Evolutionary conservation across 2,888 invertebrate species (phyloP).

Genomic region (Conus canariensis): DNA sequence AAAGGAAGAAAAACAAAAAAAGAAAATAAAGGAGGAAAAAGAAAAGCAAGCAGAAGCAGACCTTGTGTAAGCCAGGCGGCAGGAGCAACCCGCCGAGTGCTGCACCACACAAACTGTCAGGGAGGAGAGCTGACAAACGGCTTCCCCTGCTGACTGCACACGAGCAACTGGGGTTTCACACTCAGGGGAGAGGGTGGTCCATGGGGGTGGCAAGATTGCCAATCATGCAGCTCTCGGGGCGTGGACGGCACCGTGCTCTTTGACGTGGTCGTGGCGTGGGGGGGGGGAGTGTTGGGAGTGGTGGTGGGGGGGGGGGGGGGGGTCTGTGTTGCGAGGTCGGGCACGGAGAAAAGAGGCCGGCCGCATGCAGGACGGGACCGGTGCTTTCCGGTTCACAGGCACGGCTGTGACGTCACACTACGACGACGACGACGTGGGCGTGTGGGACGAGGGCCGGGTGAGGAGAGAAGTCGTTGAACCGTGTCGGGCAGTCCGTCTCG

Average conservation of each 20-base stretch:
- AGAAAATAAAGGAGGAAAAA: too few species aligned
- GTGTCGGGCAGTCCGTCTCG: neutral
- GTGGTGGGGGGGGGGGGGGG: too few species aligned
- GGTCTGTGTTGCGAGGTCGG: neutral
- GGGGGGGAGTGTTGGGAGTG: too few species aligned
- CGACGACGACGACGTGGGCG: neutral
- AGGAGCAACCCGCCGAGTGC: neutral
- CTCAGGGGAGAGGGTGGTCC: neutral
- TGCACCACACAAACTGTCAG: neutral
- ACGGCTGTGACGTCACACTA: neutral
- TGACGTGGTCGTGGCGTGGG: neutral
- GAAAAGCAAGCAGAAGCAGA: neutral
- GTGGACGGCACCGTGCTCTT: neutral
- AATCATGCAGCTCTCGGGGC: slow-evolving; percentile 16
- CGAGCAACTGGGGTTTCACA: neutral
- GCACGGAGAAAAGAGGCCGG: neutral
- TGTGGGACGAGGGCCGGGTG: neutral
- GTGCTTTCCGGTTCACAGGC: neutral
- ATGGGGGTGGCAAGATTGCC: slow-evolving; percentile 7
- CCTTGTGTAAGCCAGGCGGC: neutral
- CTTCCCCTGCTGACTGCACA: slow-evolving; percentile 3
- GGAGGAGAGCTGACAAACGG: slow-evolving; percentile 6
- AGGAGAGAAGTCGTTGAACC: neutral
- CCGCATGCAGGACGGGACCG: too few species aligned
- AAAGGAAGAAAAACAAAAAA: too few species aligned